These are phyloP conservation scores for Oxycera nigricornis DNA, from an alignment of 2,888 invertebrate genomes.

Conservation along the genomic window DNA sequence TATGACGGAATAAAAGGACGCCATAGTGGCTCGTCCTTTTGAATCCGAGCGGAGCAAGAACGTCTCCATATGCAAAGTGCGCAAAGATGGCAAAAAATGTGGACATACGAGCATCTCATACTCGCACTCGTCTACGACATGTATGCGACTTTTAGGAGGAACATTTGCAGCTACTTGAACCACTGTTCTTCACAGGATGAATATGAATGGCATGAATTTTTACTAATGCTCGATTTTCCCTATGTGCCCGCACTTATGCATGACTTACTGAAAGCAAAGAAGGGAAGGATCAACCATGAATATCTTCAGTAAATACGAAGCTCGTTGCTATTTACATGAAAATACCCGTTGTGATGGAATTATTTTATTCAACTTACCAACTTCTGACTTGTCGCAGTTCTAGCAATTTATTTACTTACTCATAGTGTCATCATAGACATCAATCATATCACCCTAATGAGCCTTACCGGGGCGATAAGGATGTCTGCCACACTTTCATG, in stretches of 20 bases:
- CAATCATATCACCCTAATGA: too few species aligned
- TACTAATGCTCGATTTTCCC: slow-evolving; percentile 43
- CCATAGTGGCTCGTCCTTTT: slow-evolving; percentile 31
- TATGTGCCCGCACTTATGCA: slow-evolving; percentile 21
- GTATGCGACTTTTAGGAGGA: slow-evolving; percentile 14
- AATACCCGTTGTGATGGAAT: too few species aligned
- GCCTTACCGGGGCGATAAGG: too few species aligned
- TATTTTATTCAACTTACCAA: too few species aligned
- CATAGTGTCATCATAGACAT: too few species aligned
- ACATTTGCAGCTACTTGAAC: neutral
- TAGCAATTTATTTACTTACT: too few species aligned
- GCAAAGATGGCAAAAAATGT: slow-evolving; percentile 8
- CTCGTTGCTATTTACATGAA: too few species aligned
- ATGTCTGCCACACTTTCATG: too few species aligned
- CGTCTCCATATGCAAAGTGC: neutral
- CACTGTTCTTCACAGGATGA: slow-evolving; percentile 41
- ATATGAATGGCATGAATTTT: slow-evolving; percentile 46
- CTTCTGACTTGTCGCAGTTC: too few species aligned
- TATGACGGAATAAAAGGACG: slow-evolving; percentile 39
- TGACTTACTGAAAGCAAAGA: neutral
- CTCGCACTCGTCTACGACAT: neutral
- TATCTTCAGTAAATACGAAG: too few species aligned
- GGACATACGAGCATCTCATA: too few species aligned
- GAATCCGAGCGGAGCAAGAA: slow-evolving; percentile 4
- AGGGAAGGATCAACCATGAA: too few species aligned